Percentiles rank a stretch among this genome's conserved stretches.
Conservation (phyloP, 1,140 invertebrate genomes). For the Platorchestia sp. region DNA sequence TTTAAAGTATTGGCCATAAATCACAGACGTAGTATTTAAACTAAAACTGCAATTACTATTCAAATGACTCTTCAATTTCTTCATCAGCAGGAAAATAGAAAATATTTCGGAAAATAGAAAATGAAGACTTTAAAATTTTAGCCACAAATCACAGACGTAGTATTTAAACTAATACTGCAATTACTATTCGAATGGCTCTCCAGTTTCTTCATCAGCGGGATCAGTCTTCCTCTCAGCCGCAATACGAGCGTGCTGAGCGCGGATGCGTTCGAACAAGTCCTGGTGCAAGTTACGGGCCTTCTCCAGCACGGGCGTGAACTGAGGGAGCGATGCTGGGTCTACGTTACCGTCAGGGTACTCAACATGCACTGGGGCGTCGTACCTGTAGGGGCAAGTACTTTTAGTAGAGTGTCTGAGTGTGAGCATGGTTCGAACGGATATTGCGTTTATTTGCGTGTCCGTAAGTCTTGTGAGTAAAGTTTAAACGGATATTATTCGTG, state of each 20-base stretch:
- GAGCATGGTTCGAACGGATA: no score
- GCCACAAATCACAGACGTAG: background rate
- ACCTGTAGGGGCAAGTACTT: background rate
- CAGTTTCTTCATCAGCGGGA: conserved; percentile 43
- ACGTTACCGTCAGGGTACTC: conserved; percentile 42
- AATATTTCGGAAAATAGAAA: background rate
- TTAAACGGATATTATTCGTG: no score
- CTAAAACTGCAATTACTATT: conserved; percentile 24
- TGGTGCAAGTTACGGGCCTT: conserved; percentile 24
- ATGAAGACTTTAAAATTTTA: background rate
- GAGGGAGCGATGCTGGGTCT: background rate
- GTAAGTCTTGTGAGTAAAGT: no score
- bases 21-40: background rate
- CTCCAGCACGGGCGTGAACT: conserved; percentile 32
- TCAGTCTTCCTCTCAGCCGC: conserved; percentile 60
- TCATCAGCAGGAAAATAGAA: conserved; percentile 4
- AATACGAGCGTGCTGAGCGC: conserved; percentile 55
- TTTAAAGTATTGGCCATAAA: background rate
- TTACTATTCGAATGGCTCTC: conserved; percentile 36
- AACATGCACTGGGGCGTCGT: background rate
- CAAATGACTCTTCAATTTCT: background rate
- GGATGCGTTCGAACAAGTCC: conserved; percentile 33
- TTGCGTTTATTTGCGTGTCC: no score
- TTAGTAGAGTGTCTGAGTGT: background rate
- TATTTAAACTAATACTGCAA: background rate